These are phyloP conservation scores for Anastrepha ludens DNA, from an alignment of 1,140 invertebrate genomes.

Conservation along the genomic window DNA sequence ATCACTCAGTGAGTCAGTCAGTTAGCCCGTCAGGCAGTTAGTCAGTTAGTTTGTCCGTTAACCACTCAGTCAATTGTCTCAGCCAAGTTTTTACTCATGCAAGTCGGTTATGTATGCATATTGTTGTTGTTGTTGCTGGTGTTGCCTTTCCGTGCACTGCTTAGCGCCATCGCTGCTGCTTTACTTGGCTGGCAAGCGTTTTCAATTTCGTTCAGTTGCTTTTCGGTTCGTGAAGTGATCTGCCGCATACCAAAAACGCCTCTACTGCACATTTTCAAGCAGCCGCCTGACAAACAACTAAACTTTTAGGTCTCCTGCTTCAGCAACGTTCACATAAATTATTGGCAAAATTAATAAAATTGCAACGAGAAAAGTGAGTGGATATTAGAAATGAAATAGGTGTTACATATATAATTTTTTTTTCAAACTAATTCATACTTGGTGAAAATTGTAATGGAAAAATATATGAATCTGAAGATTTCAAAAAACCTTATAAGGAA, in stretches of 20 bases:
- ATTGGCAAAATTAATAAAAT: neutral
- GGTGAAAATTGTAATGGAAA: neutral
- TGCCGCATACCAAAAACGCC: conserved; percentile 63
- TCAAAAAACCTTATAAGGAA: neutral
- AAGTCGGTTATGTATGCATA: neutral
- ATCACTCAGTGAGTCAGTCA: neutral
- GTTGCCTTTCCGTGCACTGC: conserved; percentile 45
- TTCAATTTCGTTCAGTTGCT: conserved; percentile 73
- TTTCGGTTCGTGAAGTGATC: conserved; percentile 73
- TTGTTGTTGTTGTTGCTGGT: conserved; percentile 49
- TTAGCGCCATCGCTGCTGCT: conserved; percentile 65
- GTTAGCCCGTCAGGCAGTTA: neutral
- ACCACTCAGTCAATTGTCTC: conserved; percentile 33
- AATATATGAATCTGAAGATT: neutral
- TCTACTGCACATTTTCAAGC: conserved; percentile 30
- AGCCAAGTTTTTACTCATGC: conserved; percentile 52
- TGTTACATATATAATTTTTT: neutral
- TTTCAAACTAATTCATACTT: neutral
- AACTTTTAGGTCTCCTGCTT: neutral
- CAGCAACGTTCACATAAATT: neutral
- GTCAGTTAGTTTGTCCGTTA: neutral
- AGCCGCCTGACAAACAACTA: neutral
- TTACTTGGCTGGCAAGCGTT: conserved; percentile 72
- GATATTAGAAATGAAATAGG: neutral
- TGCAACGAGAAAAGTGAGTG: conserved; percentile 3